Evolutionary conservation across 2,888 invertebrate genomes (phyloP).

Genomic region (Syrphus vitripennis): DNA sequence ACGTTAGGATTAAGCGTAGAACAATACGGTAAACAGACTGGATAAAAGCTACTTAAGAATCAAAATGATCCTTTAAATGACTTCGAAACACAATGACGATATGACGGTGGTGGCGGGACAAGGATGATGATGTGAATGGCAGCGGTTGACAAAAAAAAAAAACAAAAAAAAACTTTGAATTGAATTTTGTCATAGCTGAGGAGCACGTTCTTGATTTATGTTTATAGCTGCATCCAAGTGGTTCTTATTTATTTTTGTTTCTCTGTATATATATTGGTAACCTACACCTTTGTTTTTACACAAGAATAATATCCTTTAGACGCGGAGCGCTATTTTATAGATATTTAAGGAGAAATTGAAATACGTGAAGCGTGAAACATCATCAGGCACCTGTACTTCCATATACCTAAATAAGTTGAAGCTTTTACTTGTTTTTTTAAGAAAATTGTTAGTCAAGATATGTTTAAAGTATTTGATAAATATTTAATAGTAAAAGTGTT

Average conservation of each 20-base stretch:
- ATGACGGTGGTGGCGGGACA: background rate
- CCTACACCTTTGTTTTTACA: slow-evolving; percentile 9
- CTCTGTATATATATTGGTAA: background rate
- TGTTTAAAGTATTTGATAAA: background rate
- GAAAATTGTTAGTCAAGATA: background rate
- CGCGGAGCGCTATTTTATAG: slow-evolving; percentile 51
- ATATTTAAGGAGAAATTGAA: slow-evolving; percentile 61
- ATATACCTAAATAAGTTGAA: too few relatives aligned
- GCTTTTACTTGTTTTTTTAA: background rate
- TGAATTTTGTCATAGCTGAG: slow-evolving; percentile 47
- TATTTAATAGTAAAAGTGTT: background rate
- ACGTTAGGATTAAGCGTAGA: slow-evolving; percentile 63
- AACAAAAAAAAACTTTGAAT: slow-evolving; percentile 41
- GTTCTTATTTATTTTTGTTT: slow-evolving; percentile 2
- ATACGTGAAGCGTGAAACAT: slow-evolving; percentile 54
- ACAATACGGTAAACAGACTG: slow-evolving; percentile 63
- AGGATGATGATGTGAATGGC: background rate
- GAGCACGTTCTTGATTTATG: slow-evolving; percentile 70
- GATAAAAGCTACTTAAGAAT: slow-evolving; percentile 60
- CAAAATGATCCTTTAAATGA: slow-evolving; percentile 67
- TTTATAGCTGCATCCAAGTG: slow-evolving; percentile 65
- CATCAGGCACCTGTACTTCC: background rate
- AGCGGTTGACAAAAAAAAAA: background rate
- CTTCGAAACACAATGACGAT: slow-evolving; percentile 29
- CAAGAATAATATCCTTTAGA: slow-evolving; percentile 46